Base-by-base conservation (phyloP, 2,797 vertebrate genomes). In the Oryzias dopingdopingensis region DNA sequence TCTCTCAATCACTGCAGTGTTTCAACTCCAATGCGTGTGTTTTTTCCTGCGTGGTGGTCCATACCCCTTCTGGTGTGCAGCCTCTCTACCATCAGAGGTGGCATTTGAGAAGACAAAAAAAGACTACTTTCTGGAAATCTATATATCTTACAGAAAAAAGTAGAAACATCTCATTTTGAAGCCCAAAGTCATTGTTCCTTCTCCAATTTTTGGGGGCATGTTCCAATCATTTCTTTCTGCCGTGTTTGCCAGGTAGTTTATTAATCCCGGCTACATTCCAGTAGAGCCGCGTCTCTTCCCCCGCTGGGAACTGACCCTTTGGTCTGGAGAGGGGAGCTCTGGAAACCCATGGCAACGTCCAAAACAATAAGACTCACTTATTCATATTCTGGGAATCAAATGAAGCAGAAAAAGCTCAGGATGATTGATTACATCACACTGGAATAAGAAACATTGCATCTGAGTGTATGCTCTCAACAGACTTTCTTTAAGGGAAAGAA, bases 1-100 rank as follows among this genome's bases (percentile, higher is more conserved):
- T 82, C 60, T 49, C 83, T 91, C 81, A 74, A 70, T 90, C 87
- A 88, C 80, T 86, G 81, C 67, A 83, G 90, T 84, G 82, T 88
- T 82, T 90, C 81, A 91, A 89, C 88, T 85, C 59, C 49, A 55
- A 55, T 60, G 49, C 42, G 65, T 86, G 87, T 83, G 56, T 29
- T 55, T 57, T 32, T 59, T 70, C 70, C 81, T 84, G 76, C 86
- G 57, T 24, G 49, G 56, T 41, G 47, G 75, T 78, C 81, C 85
- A 89, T 86, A 49, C 59, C 60, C 51, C 48, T 15, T 47, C 20
- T 32, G 48, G 40, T 42, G 51, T 37, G 32, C 10, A 37, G 10
- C 32, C 32, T 0, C 32, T 37, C 32, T 37, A 4, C 32, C 32
- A 37, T 12, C 32, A 37, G 6, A 26, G 26, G 7, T 26, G 26